Base-by-base conservation (phyloP, 2,113 vertebrate genomes). In the Pterophyllum scalare region DNA sequence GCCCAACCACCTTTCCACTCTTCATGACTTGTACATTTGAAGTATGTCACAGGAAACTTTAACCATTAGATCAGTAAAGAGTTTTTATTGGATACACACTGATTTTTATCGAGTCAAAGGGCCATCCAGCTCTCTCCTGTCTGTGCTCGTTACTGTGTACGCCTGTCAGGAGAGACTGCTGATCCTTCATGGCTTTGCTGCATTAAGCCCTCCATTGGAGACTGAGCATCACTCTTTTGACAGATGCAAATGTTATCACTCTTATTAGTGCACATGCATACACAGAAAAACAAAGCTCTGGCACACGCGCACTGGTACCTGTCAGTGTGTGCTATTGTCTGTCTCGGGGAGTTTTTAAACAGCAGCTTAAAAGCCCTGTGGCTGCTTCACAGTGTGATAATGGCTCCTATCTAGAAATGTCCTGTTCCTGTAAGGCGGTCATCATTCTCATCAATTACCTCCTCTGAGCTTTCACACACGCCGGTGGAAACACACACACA, bases 391-490 rank as follows among this genome's bases (percentile, higher is more conserved):
- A 28, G 72, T 40, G 17, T 62, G 82, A 84, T 86, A 87, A 90
- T 83, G 72, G 59, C 49, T 86, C 52, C 80, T 82, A 79, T 84
- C 78, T 43, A 40, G 59, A 82, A 79, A 80, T 77, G 78, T 86
- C 82, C 85, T 82, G 49, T 79, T 88, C 59, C 57, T 58, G 76
- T 58, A 81, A 89, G 88, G 70, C 52, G 14, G 74, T 76, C 83
- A 88, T 89, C 75, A 75, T 72, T 79, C 79, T 81, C 81, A 59
- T 82, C 84, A 84, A 28, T 81, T 75, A 89, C 77, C 59, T 78
- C 56, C 31, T 65, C 22, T 8, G 52, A 83, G 59, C 77, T 3
- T 2, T 4, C 80, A 24, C 83, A 17, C 90, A 46, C 52, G 59
- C 80, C 3, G 14, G 22, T 28, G 20, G n/a, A 35, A 59, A 22